These are phyloP conservation scores for Eumacrocentrus americanus DNA, from an alignment of 2,888 invertebrate species.

Conservation along the genomic window DNA sequence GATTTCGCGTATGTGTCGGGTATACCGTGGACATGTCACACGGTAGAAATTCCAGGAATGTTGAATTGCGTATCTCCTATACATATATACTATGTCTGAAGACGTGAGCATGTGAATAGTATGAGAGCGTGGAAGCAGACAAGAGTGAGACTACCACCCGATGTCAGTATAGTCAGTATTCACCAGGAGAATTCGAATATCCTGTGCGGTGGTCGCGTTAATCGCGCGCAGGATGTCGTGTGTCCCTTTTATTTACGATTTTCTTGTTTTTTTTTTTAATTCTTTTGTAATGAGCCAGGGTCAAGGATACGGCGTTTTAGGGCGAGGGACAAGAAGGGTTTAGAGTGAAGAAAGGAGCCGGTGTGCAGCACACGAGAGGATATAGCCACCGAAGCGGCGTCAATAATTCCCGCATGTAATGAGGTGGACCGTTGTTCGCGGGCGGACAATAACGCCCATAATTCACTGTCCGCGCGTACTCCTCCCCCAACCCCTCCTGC, in stretches of 20 bases:
- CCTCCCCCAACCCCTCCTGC: too few species aligned
- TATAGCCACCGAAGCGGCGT: constrained; percentile 34
- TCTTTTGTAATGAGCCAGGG: too few species aligned
- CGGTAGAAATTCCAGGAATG: constrained; percentile 22
- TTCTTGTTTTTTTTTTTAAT: too few species aligned
- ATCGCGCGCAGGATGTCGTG: too few species aligned
- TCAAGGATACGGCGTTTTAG: not conserved
- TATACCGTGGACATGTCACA: constrained; percentile 14
- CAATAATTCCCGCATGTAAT: constrained; percentile 52
- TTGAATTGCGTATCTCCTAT: constrained; percentile 14
- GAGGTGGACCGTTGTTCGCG: constrained; percentile 51
- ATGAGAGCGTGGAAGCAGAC: too few species aligned
- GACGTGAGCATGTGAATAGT: not conserved
- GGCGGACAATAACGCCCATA: constrained; percentile 52
- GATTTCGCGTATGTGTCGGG: constrained; percentile 2
- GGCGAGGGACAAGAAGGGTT: not conserved
- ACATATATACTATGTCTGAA: not conserved
- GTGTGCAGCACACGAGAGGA: constrained; percentile 20
- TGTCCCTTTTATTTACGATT: too few species aligned
- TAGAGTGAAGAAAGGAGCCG: constrained; percentile 21
- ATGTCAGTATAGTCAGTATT: not conserved
- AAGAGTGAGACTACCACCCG: too few species aligned
- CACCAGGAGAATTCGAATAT: not conserved
- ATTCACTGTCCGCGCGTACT: constrained; percentile 43
- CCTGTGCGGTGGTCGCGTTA: too few species aligned